These are phyloP conservation scores for Mus pahari DNA, from an alignment of 2,113 vertebrate genomes.

Conservation along the genomic window DNA sequence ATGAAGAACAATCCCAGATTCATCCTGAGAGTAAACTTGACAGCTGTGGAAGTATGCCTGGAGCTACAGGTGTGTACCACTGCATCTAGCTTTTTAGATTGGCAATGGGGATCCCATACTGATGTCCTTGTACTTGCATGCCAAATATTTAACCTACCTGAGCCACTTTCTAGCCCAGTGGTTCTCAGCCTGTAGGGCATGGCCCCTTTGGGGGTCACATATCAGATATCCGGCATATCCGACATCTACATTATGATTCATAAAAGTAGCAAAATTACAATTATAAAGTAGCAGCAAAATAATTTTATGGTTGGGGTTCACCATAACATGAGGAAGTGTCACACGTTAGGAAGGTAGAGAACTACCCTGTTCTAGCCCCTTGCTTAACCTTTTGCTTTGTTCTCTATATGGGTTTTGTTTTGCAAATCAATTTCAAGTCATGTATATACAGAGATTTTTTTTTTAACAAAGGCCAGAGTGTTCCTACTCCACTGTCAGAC, in stretches of 20 bases:
- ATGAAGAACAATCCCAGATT: neutral
- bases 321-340: neutral
- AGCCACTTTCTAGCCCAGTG: neutral
- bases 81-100: neutral
- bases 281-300: neutral
- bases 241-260: neutral
- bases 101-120: neutral
- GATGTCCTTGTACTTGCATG: neutral
- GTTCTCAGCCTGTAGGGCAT: neutral
- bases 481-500: conserved; percentile 76
- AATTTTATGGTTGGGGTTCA: neutral
- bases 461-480: conserved; percentile 72
- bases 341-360: neutral
- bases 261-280: neutral
- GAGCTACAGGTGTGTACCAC: neutral
- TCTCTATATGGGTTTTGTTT: neutral
- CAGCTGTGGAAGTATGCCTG: too few relatives aligned
- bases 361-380: neutral
- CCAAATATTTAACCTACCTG: neutral
- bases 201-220: neutral
- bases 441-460: conserved; percentile 62
- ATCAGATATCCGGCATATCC: neutral
- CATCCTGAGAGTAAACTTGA: neutral
- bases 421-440: neutral
- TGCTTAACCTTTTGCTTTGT: neutral